Conservation (phyloP, 2,888 invertebrate genomes). For the Nycteola revayana region DNA sequence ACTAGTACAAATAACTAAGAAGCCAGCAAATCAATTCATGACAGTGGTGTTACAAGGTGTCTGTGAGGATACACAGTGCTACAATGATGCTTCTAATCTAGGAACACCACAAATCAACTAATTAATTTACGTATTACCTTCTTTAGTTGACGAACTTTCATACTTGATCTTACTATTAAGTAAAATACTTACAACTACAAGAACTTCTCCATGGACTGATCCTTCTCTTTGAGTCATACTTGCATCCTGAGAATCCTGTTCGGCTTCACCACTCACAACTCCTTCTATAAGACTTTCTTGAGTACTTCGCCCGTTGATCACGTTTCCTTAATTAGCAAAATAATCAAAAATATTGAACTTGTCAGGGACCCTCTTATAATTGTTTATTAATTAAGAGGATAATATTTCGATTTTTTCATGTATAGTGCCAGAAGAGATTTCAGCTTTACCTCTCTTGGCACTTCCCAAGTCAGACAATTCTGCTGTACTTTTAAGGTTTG, state of each 20-base stretch:
- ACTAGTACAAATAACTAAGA: slow-evolving; percentile 62
- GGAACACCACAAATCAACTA: slow-evolving; percentile 73
- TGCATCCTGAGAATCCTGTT: slow-evolving; percentile 76
- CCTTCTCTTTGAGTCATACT: slow-evolving; percentile 65
- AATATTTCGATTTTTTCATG: slow-evolving; percentile 68
- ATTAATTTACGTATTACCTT: slow-evolving; percentile 70
- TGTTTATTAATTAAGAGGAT: slow-evolving; percentile 50
- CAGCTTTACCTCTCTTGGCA: slow-evolving; percentile 70
- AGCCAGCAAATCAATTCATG: slow-evolving; percentile 76
- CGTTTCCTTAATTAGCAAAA: slow-evolving; percentile 81
- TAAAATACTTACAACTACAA: slow-evolving; percentile 72
- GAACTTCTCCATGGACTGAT: slow-evolving; percentile 63
- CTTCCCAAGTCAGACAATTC: slow-evolving; percentile 62
- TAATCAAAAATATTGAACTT: slow-evolving; percentile 78
- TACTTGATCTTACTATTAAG: slow-evolving; percentile 48
- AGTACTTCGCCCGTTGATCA: slow-evolving; percentile 65
- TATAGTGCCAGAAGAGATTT: slow-evolving; percentile 71
- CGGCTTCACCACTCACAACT: slow-evolving; percentile 70
- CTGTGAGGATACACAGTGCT: slow-evolving; percentile 69
- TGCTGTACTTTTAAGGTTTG: slow-evolving; percentile 60
- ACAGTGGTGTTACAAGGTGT: slow-evolving; percentile 70
- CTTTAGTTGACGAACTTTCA: slow-evolving; percentile 49
- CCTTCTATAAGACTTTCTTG: slow-evolving; percentile 78
- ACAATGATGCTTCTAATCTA: slow-evolving; percentile 72
- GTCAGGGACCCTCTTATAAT: slow-evolving; percentile 71